phyloP scores from a whole-genome alignment of 2,888 invertebrate genomes.

The Gymnoscelis rufifasciata region DNA sequence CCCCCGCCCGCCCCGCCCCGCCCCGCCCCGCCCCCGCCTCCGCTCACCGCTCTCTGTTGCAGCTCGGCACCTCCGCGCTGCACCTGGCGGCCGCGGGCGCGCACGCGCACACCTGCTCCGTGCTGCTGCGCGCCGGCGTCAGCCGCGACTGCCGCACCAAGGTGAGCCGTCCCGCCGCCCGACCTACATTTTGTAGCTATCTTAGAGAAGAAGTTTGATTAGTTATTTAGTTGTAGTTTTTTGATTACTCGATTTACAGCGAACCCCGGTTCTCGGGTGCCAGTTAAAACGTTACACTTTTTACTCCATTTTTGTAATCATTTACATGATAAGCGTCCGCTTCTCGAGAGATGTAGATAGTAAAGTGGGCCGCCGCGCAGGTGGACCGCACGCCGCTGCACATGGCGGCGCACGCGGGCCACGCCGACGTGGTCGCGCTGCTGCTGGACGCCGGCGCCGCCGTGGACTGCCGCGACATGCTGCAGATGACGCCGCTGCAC shows the following conservation, averaged over 20 bases:
- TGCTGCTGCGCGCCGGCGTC: slow-evolving; percentile 90
- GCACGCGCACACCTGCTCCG: slow-evolving; percentile 88
- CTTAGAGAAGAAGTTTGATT: no score
- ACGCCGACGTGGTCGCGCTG: slow-evolving; percentile 85
- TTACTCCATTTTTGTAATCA: no score
- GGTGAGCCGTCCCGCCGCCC: slow-evolving; percentile 24
- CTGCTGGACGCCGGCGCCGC: slow-evolving; percentile 75
- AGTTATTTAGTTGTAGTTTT: no score
- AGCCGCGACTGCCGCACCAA: slow-evolving; percentile 94
- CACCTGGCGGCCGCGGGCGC: slow-evolving; percentile 90
- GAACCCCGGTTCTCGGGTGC: no score
- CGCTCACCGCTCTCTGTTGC: slow-evolving; percentile 10
- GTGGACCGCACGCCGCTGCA: slow-evolving; percentile 93
- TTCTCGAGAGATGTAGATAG: no score
- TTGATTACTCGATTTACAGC: no score
- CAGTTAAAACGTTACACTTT: no score
- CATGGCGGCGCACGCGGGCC: slow-evolving; percentile 91
- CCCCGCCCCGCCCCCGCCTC: no score
- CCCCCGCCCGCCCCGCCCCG: no score
- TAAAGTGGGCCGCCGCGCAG: slow-evolving; percentile 2
- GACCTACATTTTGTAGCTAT: no score
- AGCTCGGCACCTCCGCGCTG: slow-evolving; percentile 93
- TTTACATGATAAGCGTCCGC: no score
- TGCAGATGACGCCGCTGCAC: slow-evolving; percentile 90
- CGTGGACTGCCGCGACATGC: slow-evolving; percentile 55